A percentile compares a stretch with the other conserved stretches of the same genome.
phyloP scores from a whole-genome alignment of 2,888 invertebrate species.

The Scrobipalpa costella region DNA sequence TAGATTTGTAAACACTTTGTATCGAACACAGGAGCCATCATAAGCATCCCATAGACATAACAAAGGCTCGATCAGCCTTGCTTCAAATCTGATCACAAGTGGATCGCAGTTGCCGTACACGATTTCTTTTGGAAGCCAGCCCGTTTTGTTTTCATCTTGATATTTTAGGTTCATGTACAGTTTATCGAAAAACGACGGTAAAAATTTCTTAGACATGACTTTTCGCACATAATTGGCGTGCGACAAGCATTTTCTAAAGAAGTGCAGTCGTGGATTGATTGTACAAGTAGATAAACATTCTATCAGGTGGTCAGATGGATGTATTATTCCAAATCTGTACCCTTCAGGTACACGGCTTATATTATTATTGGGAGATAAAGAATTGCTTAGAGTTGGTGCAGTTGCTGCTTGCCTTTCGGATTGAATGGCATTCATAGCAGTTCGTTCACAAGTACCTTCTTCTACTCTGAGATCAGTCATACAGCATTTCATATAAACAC shows the following conservation, averaged over 20 bases:
- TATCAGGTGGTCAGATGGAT: slow-evolving; percentile 59
- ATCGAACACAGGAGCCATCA: slow-evolving; percentile 68
- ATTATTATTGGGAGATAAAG: slow-evolving; percentile 74
- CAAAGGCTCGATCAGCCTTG: slow-evolving; percentile 72
- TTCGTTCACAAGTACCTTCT: slow-evolving; percentile 58
- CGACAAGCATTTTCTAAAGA: slow-evolving; percentile 67
- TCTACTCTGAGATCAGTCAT: slow-evolving; percentile 32
- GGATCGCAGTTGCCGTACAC: slow-evolving; percentile 69
- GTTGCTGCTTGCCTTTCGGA: slow-evolving; percentile 60
- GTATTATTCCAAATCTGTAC: slow-evolving; percentile 71
- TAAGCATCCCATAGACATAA: slow-evolving; percentile 70
- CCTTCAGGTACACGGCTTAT: slow-evolving; percentile 68
- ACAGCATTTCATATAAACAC: neutral
- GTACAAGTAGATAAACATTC: slow-evolving; percentile 66
- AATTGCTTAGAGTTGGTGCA: slow-evolving; percentile 61
- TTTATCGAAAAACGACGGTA: slow-evolving; percentile 56
- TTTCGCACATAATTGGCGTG: slow-evolving; percentile 69
- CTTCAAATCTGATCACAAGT: slow-evolving; percentile 68
- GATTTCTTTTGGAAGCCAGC: slow-evolving; percentile 67
- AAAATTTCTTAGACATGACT: slow-evolving; percentile 50
- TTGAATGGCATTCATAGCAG: slow-evolving; percentile 62
- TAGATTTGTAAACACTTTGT: slow-evolving; percentile 72
- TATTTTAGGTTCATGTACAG: slow-evolving; percentile 62
- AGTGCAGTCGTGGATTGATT: slow-evolving; percentile 60
- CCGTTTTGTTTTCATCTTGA: slow-evolving; percentile 62